Conservation (phyloP, 2,888 invertebrate species). For the Perithous albicinctus region DNA sequence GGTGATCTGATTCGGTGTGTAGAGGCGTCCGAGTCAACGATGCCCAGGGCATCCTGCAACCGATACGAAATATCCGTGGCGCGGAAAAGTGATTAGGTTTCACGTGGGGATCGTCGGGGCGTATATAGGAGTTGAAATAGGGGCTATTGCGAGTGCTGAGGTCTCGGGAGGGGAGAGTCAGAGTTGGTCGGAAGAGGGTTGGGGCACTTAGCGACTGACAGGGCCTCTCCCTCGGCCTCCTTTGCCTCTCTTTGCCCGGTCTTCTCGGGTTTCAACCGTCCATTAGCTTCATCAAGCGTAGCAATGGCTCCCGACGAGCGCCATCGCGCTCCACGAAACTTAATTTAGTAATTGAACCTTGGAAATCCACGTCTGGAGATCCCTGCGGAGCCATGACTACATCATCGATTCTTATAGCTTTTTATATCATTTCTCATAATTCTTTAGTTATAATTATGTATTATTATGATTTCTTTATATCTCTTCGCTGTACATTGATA, state of each 20-base stretch:
- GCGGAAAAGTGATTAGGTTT: conserved; percentile 82
- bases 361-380: conserved; percentile 62
- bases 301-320: conserved; percentile 77
- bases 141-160: conserved; percentile 12
- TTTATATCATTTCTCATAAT: not conserved
- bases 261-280: conserved; percentile 83
- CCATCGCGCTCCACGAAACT: conserved; percentile 67
- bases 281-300: conserved; percentile 83
- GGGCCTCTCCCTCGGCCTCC: conserved; percentile 80
- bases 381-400: conserved; percentile 3
- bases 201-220: conserved; percentile 83
- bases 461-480: not conserved
- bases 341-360: conserved; percentile 82
- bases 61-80: conserved; percentile 79
- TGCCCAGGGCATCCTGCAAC: conserved; percentile 18
- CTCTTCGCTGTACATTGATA: not conserved
- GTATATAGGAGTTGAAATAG: conserved; percentile 24
- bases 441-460: no score
- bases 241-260: conserved; percentile 72
- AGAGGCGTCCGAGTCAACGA: conserved; percentile 34
- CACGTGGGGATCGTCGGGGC: conserved; percentile 72
- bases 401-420: not conserved
- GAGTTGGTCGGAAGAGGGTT: conserved; percentile 62
- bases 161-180: conserved; percentile 22
- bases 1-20: conserved; percentile 72